A percentile compares a stretch with the other conserved stretches of the same genome.
These are phyloP conservation scores for Antheraea mylitta DNA, from an alignment of 1,140 invertebrate species.

Conservation along the genomic window DNA sequence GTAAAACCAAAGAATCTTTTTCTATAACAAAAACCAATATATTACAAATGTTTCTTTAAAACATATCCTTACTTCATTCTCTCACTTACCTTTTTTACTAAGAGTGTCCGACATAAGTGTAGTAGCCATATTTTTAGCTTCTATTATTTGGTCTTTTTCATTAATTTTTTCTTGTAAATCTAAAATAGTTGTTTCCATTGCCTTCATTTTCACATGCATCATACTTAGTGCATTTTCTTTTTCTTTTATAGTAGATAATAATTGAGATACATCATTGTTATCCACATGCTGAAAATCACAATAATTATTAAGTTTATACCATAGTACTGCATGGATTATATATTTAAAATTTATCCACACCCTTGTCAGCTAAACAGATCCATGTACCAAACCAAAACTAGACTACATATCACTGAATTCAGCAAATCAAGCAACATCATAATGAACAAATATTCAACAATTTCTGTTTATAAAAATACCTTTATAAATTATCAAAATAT, in stretches of 20 bases:
- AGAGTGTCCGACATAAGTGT: constrained; percentile 88
- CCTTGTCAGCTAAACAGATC: too few relatives aligned
- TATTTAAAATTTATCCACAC: background rate
- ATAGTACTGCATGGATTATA: background rate
- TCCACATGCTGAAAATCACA: constrained; percentile 35
- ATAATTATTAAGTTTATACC: background rate
- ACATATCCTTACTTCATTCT: constrained; percentile 2
- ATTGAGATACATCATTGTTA: constrained; percentile 42
- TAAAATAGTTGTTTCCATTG: constrained; percentile 83
- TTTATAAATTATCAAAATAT: too few relatives aligned
- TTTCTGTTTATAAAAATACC: background rate
- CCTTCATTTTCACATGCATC: constrained; percentile 79
- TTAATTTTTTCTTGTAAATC: constrained; percentile 89
- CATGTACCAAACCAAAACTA: too few relatives aligned
- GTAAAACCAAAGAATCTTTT: constrained; percentile 83
- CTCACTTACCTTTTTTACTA: constrained; percentile 81
- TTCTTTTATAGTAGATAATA: constrained; percentile 60
- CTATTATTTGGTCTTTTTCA: constrained; percentile 92
- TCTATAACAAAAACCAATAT: constrained; percentile 46
- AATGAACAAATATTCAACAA: too few relatives aligned
- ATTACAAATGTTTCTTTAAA: background rate
- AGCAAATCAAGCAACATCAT: too few relatives aligned
- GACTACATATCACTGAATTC: too few relatives aligned
- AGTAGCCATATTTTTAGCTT: constrained; percentile 89
- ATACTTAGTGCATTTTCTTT: constrained; percentile 67